phyloP scores from a whole-genome alignment of 2,113 vertebrate species.

The Mionectes macconnelli region DNA sequence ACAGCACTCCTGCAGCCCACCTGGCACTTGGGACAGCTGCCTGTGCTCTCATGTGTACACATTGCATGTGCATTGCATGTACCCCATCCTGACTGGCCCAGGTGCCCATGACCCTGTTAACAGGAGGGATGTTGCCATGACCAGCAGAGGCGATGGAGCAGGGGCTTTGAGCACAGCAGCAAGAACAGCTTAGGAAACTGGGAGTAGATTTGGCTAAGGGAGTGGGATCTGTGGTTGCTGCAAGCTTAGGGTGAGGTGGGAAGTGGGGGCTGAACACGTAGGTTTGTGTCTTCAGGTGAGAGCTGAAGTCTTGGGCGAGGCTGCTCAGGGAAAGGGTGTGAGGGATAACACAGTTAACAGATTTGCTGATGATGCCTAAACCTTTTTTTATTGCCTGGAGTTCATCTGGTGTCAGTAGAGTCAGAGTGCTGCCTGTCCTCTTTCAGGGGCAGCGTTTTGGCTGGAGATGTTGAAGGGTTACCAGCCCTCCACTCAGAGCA shows the following conservation, averaged over 20 bases:
- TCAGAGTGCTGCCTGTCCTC: not conserved
- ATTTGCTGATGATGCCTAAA: not conserved
- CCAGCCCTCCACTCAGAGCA: not conserved
- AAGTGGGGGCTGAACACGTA: not conserved
- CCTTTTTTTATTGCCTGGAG: not conserved
- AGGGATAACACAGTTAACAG: not conserved
- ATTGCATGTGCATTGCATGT: accelerated
- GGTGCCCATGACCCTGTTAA: accelerated
- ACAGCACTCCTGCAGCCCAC: not conserved
- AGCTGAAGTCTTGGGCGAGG: not conserved
- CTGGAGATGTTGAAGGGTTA: not conserved
- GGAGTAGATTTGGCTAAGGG: not conserved
- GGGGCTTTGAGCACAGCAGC: not conserved
- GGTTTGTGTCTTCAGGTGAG: not conserved
- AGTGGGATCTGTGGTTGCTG: not conserved
- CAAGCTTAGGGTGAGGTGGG: not conserved
- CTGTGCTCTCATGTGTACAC: accelerated
- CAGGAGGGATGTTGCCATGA: accelerated
- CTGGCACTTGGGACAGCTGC: not conserved
- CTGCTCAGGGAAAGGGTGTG: not conserved
- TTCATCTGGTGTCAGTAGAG: not conserved
- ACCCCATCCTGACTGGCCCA: not conserved
- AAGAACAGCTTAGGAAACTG: too few species aligned
- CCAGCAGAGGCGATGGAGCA: not conserved
- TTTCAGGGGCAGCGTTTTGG: not conserved